phyloP scores from a whole-genome alignment of 2,797 vertebrate species.

The Luscinia luscinia region DNA sequence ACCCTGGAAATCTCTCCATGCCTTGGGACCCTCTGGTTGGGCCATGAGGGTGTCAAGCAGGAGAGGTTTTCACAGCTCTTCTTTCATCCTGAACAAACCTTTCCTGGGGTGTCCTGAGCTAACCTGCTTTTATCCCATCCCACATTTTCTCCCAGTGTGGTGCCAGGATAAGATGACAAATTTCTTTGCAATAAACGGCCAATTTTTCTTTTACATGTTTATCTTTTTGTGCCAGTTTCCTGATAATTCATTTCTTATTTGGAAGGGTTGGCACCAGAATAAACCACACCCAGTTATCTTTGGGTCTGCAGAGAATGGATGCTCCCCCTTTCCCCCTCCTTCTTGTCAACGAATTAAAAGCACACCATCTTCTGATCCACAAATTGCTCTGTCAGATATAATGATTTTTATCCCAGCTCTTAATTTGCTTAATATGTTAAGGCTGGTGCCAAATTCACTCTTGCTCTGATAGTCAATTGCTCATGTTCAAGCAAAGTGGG shows the following conservation, averaged over 20 bases:
- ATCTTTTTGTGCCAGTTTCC: constrained; percentile 24
- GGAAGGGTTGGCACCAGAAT: neutral
- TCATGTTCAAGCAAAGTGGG: constrained; percentile 31
- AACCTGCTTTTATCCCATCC: neutral
- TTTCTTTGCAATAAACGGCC: neutral
- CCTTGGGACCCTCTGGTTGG: neutral
- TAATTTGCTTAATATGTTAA: constrained; percentile 51
- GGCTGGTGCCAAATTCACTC: constrained; percentile 4
- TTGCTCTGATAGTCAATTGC: constrained; percentile 21
- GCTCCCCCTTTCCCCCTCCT: neutral
- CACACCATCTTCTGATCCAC: neutral
- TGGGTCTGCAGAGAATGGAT: neutral
- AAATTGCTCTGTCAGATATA: constrained; percentile 43
- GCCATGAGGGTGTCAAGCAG: neutral
- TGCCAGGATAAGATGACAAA: neutral
- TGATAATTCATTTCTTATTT: constrained; percentile 19
- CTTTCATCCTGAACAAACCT: neutral
- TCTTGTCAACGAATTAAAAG: neutral
- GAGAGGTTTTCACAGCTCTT: neutral
- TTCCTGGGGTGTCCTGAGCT: neutral
- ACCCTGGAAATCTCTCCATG: neutral
- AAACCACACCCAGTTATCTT: constrained; percentile 34
- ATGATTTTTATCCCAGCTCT: constrained; percentile 41
- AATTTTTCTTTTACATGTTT: neutral
- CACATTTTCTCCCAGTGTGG: neutral